These are phyloP conservation scores for Embiotoca jacksoni DNA, from an alignment of 2,113 vertebrate species.

Conservation along the genomic window DNA sequence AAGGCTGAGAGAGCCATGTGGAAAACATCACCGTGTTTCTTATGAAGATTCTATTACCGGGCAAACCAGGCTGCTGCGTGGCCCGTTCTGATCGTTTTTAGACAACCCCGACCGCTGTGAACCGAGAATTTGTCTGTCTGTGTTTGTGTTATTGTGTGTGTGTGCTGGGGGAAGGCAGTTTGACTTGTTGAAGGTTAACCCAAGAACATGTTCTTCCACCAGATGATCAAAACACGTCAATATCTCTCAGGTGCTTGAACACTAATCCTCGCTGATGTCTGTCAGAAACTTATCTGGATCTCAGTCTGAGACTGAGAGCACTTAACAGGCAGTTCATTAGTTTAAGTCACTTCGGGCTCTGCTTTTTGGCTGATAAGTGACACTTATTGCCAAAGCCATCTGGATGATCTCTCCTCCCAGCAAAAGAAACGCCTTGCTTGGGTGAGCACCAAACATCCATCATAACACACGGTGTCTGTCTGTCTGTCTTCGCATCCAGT, in stretches of 20 bases:
- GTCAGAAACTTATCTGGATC: slow-evolving; percentile 71
- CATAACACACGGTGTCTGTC: slow-evolving; percentile 59
- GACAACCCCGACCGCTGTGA: slow-evolving; percentile 14
- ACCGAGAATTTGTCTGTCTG: slow-evolving; percentile 14
- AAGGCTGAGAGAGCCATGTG: slow-evolving; percentile 79
- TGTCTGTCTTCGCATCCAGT: slow-evolving; percentile 35
- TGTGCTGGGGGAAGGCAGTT: not conserved
- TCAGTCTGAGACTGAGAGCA: slow-evolving; percentile 64
- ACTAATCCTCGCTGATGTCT: slow-evolving; percentile 71
- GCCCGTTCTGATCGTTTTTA: slow-evolving; percentile 24
- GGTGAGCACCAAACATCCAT: slow-evolving; percentile 75
- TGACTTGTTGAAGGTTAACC: slow-evolving; percentile 71
- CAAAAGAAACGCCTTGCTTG: slow-evolving; percentile 65
- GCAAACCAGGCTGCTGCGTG: slow-evolving; percentile 40
- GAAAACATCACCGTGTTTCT: slow-evolving; percentile 79
- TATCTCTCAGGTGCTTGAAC: slow-evolving; percentile 62
- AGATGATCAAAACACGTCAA: slow-evolving; percentile 70
- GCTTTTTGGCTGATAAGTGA: slow-evolving; percentile 81
- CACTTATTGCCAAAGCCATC: slow-evolving; percentile 80
- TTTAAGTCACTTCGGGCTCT: slow-evolving; percentile 79
- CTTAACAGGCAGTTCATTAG: slow-evolving; percentile 82
- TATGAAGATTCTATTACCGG: slow-evolving; percentile 59
- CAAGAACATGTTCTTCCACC: slow-evolving; percentile 57
- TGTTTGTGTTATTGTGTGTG: slow-evolving; percentile 16
- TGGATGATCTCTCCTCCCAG: slow-evolving; percentile 75